Base-by-base conservation (phyloP, 2,797 vertebrate species). In the Allochrocebus solatus region DNA sequence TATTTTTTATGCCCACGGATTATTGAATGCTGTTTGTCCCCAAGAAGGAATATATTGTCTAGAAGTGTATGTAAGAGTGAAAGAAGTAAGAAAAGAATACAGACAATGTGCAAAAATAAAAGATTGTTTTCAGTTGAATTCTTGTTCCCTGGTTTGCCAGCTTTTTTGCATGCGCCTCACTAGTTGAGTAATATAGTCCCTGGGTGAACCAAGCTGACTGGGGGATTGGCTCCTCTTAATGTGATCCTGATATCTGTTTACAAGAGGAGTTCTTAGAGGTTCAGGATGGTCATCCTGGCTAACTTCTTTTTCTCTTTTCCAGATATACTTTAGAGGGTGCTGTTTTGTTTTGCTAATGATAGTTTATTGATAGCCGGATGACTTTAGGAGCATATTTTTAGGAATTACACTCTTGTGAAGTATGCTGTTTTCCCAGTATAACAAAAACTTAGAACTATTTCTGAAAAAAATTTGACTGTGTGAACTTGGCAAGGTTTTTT, bases 371-470 rank as follows among this genome's bases (percentile, higher is more conserved):
- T 43, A 74, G 22, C 48, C 78, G 79, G 76, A n/a, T 43, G 57
- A 46, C 13, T 57, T 76, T 74, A 89, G 89, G 50, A 79, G 21
- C 50, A 61, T 95, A 64, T 57, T 76, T 95, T 82, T 93, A 74
- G 83, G 89, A 64, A 81, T 81, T 90, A 39, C 30, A 53, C 43
- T 76, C 30, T 61, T 39, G 33, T 86, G 75, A 33, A 53, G 0
- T 64, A 67, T 81, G 67, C 76, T 90, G 21, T 91, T 90, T n/a
- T 95, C 33, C 21, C 4, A 72, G 2, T 75, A 6, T 82, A 86
- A 92, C 33, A 82, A 95, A 82, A 79, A 28, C 5, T 48, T 85
- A 36, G n/a, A 36, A n/a, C 81, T 72, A 50, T 94, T 93, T 95
- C 41, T 79, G 86, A 74, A 53, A 95, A 96, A 86, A 80, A 74